Conservation (phyloP, 2,113 vertebrate species). For the Coptodon bakossiorum region DNA sequence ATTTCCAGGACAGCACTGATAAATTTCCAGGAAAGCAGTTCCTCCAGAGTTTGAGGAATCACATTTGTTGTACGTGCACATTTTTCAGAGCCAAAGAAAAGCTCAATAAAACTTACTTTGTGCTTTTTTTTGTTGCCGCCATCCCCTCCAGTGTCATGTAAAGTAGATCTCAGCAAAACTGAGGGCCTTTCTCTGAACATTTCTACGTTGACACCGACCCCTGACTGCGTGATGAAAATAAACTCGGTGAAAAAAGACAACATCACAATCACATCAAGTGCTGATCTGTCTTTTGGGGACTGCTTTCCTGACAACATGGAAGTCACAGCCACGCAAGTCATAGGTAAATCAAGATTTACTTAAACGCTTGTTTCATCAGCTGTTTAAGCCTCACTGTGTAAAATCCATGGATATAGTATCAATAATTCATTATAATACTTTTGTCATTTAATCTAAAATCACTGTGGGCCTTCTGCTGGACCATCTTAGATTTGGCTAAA, state of each 20-base stretch:
- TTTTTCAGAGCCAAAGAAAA: background rate
- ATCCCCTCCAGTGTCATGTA: conserved; percentile 20
- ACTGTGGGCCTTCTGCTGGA: too few species aligned
- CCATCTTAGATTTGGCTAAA: rapidly evolving
- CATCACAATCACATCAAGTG: conserved; percentile 64
- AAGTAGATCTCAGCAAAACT: conserved; percentile 67
- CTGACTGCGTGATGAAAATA: conserved; percentile 75
- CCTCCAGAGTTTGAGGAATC: background rate
- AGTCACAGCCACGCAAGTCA: conserved; percentile 66
- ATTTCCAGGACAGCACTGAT: background rate
- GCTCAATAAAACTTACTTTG: background rate
- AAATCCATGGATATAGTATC: background rate
- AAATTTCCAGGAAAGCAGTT: background rate
- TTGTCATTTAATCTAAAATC: background rate
- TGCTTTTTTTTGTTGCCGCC: background rate
- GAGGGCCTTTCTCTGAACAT: conserved; percentile 65
- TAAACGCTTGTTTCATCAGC: background rate
- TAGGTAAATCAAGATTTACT: conserved; percentile 67
- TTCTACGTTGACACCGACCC: conserved; percentile 22
- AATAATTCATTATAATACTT: background rate
- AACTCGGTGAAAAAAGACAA: conserved; percentile 48
- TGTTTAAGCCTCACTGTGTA: background rate
- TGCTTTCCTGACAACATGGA: conserved; percentile 68
- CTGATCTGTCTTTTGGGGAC: conserved; percentile 74
- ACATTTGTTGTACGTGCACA: background rate